These are phyloP conservation scores for Rhagologus leucostigma DNA, from an alignment of 2,113 vertebrate genomes.

Conservation along the genomic window DNA sequence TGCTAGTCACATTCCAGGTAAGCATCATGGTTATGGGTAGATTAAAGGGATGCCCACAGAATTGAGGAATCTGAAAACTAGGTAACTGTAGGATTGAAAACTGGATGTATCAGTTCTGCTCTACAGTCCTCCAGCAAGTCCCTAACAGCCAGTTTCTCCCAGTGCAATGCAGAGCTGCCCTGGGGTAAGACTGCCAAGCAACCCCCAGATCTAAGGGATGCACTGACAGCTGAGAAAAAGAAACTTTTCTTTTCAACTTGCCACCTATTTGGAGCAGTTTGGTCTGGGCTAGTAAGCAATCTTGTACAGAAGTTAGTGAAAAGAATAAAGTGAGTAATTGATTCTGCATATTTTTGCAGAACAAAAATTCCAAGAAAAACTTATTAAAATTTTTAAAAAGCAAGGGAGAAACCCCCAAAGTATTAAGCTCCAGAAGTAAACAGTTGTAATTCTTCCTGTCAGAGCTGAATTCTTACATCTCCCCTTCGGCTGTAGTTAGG, in stretches of 20 bases:
- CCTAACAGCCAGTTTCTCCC: neutral
- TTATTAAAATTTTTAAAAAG: neutral
- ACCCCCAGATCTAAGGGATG: neutral
- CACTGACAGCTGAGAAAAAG: neutral
- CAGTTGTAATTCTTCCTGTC: conserved; percentile 41
- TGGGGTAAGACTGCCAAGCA: neutral
- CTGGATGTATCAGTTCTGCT: neutral
- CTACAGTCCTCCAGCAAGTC: neutral
- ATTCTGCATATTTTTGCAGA: neutral
- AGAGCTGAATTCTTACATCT: conserved; percentile 17
- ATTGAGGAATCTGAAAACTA: neutral
- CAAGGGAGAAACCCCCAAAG: neutral
- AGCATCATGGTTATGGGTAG: neutral
- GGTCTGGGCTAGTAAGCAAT: neutral
- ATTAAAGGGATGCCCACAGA: neutral
- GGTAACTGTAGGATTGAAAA: neutral
- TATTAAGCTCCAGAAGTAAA: conserved; percentile 19
- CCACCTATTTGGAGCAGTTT: neutral
- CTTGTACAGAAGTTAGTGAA: neutral
- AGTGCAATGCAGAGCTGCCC: neutral
- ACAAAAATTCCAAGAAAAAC: neutral
- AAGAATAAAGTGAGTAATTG: neutral
- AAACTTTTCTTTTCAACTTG: neutral
- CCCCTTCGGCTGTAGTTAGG: conserved; percentile 9
- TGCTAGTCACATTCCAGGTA: neutral